Conservation (phyloP, 2,888 invertebrate species). For the Amiota communis region DNA sequence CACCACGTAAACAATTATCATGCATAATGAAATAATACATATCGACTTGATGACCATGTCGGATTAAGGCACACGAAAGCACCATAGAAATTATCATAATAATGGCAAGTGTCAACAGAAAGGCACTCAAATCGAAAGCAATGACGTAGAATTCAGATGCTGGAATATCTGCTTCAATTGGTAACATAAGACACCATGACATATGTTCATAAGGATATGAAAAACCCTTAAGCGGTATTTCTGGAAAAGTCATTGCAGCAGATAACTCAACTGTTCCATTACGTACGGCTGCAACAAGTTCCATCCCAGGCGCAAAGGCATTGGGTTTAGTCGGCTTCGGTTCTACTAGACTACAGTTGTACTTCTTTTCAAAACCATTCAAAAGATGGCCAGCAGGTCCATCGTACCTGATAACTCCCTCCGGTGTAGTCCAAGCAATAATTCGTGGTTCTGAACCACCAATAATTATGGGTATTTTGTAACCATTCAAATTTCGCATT, state of each 20-base stretch:
- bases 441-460: slow-evolving; percentile 62
- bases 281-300: slow-evolving; percentile 51
- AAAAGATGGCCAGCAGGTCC: slow-evolving; percentile 63
- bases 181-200: slow-evolving; percentile 63
- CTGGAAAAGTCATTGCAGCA: slow-evolving; percentile 48
- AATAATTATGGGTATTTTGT: slow-evolving; percentile 48
- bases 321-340: slow-evolving; percentile 43
- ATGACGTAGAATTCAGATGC: slow-evolving; percentile 56
- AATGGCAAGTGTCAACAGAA: slow-evolving; percentile 48
- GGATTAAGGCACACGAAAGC: slow-evolving; percentile 50
- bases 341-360: slow-evolving; percentile 53
- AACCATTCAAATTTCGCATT: slow-evolving; percentile 53
- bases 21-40: slow-evolving; percentile 57
- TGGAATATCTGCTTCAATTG: slow-evolving; percentile 62
- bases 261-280: slow-evolving; percentile 62
- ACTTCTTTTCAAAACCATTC: slow-evolving; percentile 53
- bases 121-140: slow-evolving; percentile 57
- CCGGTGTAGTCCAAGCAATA: slow-evolving; percentile 49
- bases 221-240: slow-evolving; percentile 42
- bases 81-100: slow-evolving; percentile 54
- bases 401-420: slow-evolving; percentile 44
- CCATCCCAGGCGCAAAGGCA: slow-evolving; percentile 42
- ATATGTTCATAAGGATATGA: slow-evolving; percentile 61
- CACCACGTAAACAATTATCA: slow-evolving; percentile 63
- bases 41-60: slow-evolving; percentile 49